phyloP scores from a whole-genome alignment of 2,797 vertebrate genomes.

The Sebastes aleutianus region DNA sequence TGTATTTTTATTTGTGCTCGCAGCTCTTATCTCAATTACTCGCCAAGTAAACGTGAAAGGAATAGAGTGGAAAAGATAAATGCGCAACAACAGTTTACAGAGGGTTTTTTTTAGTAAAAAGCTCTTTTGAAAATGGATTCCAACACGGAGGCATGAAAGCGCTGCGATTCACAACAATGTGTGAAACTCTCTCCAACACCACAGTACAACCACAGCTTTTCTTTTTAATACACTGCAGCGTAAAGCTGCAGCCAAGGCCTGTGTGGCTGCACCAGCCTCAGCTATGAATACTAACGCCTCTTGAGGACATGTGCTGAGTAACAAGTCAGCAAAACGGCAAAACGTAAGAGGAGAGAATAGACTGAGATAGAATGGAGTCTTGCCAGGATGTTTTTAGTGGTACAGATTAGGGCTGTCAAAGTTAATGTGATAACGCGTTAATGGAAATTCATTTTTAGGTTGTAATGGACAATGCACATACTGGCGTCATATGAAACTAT shows the following conservation, averaged over 20 bases:
- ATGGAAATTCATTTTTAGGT: background rate
- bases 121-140: slow-evolving; percentile 25
- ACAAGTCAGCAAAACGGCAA: slow-evolving; percentile 48
- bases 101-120: slow-evolving; percentile 4
- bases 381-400: background rate
- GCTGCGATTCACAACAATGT: slow-evolving; percentile 52
- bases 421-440: background rate
- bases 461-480: background rate
- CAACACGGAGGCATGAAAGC: slow-evolving; percentile 16
- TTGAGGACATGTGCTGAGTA: slow-evolving; percentile 50
- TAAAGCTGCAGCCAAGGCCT: slow-evolving; percentile 60
- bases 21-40: slow-evolving; percentile 15
- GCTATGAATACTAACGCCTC: slow-evolving; percentile 71
- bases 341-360: slow-evolving; percentile 7
- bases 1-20: slow-evolving; percentile 16
- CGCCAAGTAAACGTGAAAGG: slow-evolving; percentile 9
- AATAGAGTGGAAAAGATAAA: slow-evolving; percentile 2
- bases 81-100: background rate
- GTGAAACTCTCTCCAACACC: slow-evolving; percentile 32
- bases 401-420: background rate
- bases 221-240: slow-evolving; percentile 51
- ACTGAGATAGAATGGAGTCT: background rate
- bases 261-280: slow-evolving; percentile 60
- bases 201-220: slow-evolving; percentile 24
- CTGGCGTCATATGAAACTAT: background rate